Evolutionary conservation across 2,797 vertebrate species (phyloP), one percentile per base, ranked within the genome.

Genomic region (Phrynocephalus vlangalii): DNA sequence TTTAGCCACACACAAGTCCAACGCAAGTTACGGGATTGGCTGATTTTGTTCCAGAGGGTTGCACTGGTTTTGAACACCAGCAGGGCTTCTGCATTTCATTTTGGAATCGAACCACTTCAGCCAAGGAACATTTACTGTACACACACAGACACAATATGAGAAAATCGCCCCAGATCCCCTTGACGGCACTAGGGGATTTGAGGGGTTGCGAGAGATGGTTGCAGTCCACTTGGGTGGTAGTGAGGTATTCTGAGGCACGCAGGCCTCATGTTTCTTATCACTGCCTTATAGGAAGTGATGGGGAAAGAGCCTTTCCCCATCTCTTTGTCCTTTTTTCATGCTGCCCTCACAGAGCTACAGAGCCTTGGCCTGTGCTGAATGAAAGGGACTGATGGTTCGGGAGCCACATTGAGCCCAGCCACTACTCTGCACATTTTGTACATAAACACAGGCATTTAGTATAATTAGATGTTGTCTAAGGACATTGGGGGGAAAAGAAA

Each of bases 381-480:
- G 83, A 84, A 92, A 89, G 18, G 82, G 90, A 92, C 30, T 70
- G 28, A 86, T 86, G 75, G 67, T 82, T 87, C 87, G 94, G 93
- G 93, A 95, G 87, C 86, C 91, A 75, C 85, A 92, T 71, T 82
- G 93, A 94, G 90, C 89, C 90, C 91, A 91, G 82, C 82, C 82
- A 72, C 91, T 84, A 88, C 86, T 91, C 89, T 1, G 63, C 94
- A 90, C 90, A 88, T 93, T 92, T 91, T 94, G 93, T 91, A 93
- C 92, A 93, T 92, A 95, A 94, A 92, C 79, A 88, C 86, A 94
- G 93, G 89, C 93, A 93, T 95, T 95, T 90, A 89, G 91, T 85
- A 28, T 95, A 95, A 96, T 95, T 94, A 95, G 95, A 92, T 94
- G 86, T 38, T 67, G 79, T 92, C 86, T 91, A 89, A 86, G 90